phyloP scores from a whole-genome alignment of 1,140 invertebrate species.

The Sarcophaga bullata region DNA sequence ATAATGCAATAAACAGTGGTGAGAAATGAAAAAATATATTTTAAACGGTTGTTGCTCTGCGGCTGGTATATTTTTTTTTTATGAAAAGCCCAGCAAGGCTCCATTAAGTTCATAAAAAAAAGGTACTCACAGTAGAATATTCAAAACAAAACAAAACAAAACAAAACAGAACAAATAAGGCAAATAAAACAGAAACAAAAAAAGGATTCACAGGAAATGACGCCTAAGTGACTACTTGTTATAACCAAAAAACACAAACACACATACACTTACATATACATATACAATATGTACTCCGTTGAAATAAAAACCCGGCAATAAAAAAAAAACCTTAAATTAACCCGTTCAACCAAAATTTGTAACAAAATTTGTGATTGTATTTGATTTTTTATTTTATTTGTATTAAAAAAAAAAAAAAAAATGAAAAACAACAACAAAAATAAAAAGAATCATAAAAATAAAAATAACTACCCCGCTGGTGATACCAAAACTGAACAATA shows the following conservation, averaged over 20 bases:
- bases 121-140: too few species aligned
- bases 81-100: constrained; percentile 9
- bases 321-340: neutral
- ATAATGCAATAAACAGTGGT: too few species aligned
- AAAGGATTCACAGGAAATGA: constrained; percentile 11
- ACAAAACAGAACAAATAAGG: neutral
- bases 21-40: neutral
- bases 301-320: neutral
- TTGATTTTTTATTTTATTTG: neutral
- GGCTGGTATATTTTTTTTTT: neutral
- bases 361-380: neutral
- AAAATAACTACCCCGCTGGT: neutral
- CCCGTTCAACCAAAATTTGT: neutral
- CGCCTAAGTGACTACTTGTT: constrained; percentile 10
- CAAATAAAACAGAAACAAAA: neutral
- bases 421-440: too few species aligned
- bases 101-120: constrained; percentile 11
- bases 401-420: too few species aligned
- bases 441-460: neutral
- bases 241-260: neutral
- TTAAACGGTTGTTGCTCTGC: neutral
- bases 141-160: neutral
- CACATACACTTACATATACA: too few species aligned
- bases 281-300: too few species aligned
- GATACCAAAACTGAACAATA: too few species aligned